These are phyloP conservation scores for Periparus ater DNA, from an alignment of 2,797 vertebrate species.

Conservation along the genomic window DNA sequence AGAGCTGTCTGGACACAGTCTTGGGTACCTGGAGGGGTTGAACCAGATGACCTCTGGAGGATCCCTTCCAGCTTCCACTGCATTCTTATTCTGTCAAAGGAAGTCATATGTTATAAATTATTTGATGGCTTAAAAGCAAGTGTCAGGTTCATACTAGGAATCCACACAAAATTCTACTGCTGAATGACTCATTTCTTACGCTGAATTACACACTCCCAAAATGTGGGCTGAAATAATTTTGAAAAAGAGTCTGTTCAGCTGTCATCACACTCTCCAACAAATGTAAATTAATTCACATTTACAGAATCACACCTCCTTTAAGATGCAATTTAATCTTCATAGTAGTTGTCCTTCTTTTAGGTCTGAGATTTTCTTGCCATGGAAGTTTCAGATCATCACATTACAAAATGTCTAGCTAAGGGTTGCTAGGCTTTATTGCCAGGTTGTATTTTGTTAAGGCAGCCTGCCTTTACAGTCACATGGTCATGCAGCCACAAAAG, in stretches of 20 bases:
- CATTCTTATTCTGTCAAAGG: not conserved
- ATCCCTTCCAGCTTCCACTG: not conserved
- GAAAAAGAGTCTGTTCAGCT: not conserved
- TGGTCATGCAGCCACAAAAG: not conserved
- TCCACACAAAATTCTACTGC: not conserved
- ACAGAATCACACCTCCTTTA: not conserved
- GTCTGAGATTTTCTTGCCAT: not conserved
- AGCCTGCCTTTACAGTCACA: not conserved
- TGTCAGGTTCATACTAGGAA: not conserved
- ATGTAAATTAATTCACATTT: conserved; percentile 6
- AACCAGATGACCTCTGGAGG: not conserved
- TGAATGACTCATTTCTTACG: not conserved
- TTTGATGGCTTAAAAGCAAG: not conserved
- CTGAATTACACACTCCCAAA: not conserved
- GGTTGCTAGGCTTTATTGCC: not conserved
- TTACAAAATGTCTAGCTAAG: not conserved
- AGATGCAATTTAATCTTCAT: not conserved
- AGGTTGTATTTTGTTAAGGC: not conserved
- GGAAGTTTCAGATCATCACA: not conserved
- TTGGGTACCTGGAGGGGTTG: not conserved
- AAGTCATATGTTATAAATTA: not conserved
- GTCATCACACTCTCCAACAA: not conserved
- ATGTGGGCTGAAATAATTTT: not conserved
- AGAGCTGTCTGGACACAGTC: not conserved
- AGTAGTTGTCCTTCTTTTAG: not conserved